Evolutionary conservation across 2,113 vertebrate genomes (phyloP).

Genomic region (Misgurnus mizolepis): DNA sequence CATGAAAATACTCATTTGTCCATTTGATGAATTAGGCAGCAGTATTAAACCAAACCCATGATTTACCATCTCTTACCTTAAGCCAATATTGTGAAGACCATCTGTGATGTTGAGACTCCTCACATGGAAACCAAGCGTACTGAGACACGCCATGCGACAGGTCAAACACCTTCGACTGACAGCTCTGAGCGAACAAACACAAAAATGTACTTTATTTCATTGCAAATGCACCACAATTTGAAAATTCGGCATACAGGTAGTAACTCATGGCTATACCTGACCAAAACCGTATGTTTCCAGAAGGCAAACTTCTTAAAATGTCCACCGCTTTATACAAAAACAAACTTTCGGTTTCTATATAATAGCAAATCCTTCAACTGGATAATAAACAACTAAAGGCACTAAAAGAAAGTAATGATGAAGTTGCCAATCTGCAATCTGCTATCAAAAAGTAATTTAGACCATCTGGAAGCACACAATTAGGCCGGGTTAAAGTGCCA

Average conservation of each 20-base stretch:
- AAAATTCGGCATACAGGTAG: too few relatives aligned
- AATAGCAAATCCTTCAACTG: constrained; percentile 38
- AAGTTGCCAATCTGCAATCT: constrained; percentile 18
- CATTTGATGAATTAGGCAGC: not conserved
- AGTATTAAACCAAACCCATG: not conserved
- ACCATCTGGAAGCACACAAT: constrained; percentile 51
- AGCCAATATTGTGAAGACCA: constrained; percentile 85
- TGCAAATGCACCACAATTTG: too few relatives aligned
- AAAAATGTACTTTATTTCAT: not conserved
- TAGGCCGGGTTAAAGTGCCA: constrained; percentile 45
- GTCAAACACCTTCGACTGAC: constrained; percentile 93
- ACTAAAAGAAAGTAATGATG: constrained; percentile 40
- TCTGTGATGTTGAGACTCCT: constrained; percentile 73
- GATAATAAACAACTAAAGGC: constrained; percentile 45
- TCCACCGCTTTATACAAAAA: not conserved
- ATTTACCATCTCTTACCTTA: constrained; percentile 77
- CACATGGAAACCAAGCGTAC: constrained; percentile 96
- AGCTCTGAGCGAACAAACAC: constrained; percentile 73
- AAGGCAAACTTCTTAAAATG: not conserved
- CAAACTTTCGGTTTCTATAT: constrained; percentile 4
- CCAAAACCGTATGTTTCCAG: too few relatives aligned
- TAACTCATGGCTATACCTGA: too few relatives aligned
- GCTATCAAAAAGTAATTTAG: constrained; percentile 51
- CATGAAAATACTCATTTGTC: not conserved
- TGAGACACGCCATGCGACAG: constrained; percentile 87